A percentile compares a stretch with the other conserved stretches of the same genome.
Conservation (phyloP, 2,888 invertebrate genomes). For the Oasisia sp. region DNA sequence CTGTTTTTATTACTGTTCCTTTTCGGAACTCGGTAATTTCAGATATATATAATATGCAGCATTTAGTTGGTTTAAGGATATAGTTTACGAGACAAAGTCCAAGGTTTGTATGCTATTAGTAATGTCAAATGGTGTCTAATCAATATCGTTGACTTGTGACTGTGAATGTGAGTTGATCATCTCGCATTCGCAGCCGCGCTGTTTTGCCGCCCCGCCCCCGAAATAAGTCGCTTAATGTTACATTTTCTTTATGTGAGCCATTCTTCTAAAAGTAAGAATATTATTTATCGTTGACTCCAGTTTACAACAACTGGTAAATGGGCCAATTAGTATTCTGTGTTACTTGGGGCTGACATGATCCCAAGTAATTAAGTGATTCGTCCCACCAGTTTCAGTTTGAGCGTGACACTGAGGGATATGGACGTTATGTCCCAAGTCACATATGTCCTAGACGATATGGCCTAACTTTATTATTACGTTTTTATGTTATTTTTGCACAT, state of each 20-base stretch:
- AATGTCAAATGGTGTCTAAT: background rate
- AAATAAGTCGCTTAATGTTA: background rate
- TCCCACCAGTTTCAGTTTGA: no score
- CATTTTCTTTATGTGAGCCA: background rate
- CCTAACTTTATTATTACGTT: no score
- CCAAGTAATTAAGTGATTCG: no score
- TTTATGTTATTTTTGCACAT: no score
- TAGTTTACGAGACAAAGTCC: constrained; percentile 1
- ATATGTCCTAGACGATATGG: no score
- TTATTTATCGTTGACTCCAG: background rate
- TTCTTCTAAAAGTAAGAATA: background rate
- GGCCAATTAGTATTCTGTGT: no score
- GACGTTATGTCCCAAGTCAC: no score
- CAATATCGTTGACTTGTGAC: background rate
- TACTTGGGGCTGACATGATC: no score
- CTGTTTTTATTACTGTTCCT: background rate
- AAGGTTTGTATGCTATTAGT: background rate
- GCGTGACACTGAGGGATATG: no score
- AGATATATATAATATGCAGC: background rate
- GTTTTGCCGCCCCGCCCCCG: constrained; percentile 3
- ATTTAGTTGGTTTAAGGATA: background rate
- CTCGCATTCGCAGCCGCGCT: background rate
- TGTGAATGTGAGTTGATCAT: background rate
- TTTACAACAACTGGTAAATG: no score
- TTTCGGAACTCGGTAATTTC: background rate